Conservation (phyloP, 1,140 invertebrate species). For the Bombus terrestris region DNA sequence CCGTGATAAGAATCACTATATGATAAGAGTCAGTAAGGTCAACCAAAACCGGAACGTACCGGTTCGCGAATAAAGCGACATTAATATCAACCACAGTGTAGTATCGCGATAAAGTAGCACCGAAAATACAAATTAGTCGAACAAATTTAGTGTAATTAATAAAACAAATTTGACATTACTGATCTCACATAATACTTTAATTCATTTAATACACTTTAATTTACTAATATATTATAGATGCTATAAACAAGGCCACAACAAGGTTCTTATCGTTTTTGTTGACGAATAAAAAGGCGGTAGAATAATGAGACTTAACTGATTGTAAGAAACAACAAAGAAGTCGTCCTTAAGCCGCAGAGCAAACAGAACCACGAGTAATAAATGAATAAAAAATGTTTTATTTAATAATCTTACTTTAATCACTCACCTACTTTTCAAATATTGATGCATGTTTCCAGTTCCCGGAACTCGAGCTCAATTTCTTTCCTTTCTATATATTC, state of each 20-base stretch:
- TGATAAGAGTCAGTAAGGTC: constrained; percentile 59
- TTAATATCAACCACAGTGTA: constrained; percentile 38
- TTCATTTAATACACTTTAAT: no score
- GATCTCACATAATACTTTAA: not conserved
- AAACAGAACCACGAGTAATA: not conserved
- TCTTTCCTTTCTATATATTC: no score
- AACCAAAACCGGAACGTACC: constrained; percentile 64
- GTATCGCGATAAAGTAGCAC: constrained; percentile 23
- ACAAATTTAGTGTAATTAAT: not conserved
- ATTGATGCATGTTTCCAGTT: constrained; percentile 59
- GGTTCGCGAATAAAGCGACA: constrained; percentile 56
- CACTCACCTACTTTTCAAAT: constrained; percentile 66
- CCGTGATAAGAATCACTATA: constrained; percentile 50
- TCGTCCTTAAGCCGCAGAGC: no score
- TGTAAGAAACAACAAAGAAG: no score
- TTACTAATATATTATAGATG: not conserved
- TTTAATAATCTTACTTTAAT: not conserved
- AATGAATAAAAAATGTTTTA: no score
- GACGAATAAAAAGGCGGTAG: not conserved
- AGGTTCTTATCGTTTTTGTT: not conserved
- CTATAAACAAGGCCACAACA: not conserved
- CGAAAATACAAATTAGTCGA: constrained; percentile 19
- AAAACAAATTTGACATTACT: not conserved
- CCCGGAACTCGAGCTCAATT: not conserved
- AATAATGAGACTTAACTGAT: no score